A percentile compares a stretch with the other conserved stretches of the same genome.
Evolutionary conservation across 2,888 invertebrate genomes (phyloP).

Genomic region (Buathra laborator): DNA sequence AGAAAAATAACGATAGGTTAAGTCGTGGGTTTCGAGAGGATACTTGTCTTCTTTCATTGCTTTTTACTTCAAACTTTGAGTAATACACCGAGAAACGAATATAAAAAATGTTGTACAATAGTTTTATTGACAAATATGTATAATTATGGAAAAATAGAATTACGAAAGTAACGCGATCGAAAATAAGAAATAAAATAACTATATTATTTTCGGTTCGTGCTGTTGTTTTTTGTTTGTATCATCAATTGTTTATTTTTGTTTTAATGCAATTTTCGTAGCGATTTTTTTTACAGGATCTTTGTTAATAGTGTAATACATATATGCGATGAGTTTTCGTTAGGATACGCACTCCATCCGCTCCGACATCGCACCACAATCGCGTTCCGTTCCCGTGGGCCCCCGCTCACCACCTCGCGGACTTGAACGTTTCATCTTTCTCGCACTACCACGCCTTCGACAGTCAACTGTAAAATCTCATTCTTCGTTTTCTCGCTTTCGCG

Average conservation of each 20-base stretch:
- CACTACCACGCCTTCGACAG: neutral
- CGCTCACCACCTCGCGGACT: constrained; percentile 1
- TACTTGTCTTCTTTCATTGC: no score
- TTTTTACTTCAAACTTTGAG: no score
- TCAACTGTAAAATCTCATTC: neutral
- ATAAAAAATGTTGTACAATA: no score
- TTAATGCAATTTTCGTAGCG: no score
- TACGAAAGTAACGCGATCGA: neutral
- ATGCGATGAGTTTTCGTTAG: no score
- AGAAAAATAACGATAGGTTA: neutral
- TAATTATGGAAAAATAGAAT: neutral
- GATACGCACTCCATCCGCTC: constrained; percentile 9
- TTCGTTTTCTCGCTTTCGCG: constrained; percentile 19
- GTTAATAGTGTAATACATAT: no score
- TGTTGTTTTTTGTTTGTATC: no score
- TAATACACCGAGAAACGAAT: no score
- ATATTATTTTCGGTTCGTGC: no score
- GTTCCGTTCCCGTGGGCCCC: neutral
- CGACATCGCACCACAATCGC: constrained; percentile 6
- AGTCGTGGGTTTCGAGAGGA: neutral
- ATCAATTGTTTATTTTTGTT: no score
- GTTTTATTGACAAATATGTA: no score
- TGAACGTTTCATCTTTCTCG: constrained; percentile 20
- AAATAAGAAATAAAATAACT: neutral
- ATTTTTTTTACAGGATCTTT: no score